Base-by-base conservation (phyloP, 2,888 invertebrate genomes). In the Brachyopa scutellaris region DNA sequence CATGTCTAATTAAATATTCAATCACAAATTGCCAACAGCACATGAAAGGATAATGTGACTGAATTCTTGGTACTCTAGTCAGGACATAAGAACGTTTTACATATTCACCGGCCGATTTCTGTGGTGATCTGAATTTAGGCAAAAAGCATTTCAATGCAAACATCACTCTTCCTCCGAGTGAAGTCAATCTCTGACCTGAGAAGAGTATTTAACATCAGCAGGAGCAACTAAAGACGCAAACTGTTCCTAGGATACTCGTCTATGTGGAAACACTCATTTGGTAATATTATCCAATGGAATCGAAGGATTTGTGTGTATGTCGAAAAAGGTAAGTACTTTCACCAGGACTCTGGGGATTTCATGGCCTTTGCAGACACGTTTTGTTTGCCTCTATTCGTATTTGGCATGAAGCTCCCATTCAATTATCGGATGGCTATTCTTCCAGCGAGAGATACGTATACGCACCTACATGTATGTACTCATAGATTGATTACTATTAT, bases 1-100 rank as follows among this genome's bases (percentile, higher is more conserved):
- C 36, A 40, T 15, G 42, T 76, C 38, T 38, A 66, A 82, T 82
- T 76, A 77, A 72, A 77, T 77, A 82, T 77, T 77, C 77, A 77
- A 59, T 70, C 38, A 61, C 45, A 80, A 76, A 77, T 66, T 82
- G 82, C 77, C 61, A 82, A 59, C 51, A 64, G 64, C 49, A 69
- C 51, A 82, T 55, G 61, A 66, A 70, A 64, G 64, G 51, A 62
- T 51, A 62, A 69, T 57, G 61, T 33, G 42, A 57, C 19, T 51
- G 31, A 51, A 61, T 66, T 53, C 57, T 38, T 29, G 11, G 15
- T 11, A 45, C 11, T 31, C 45, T 31, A 21, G 15, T 26, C 26
- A 17, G 59, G 53, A 47, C 59, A 61, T 79, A 67, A 59, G 38
- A 31, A 19, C 33, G 13, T n/a, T n/a, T n/a, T n/a, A n/a, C n/a